Percentiles rank a stretch among this genome's conserved stretches.
Conservation (phyloP, 2,888 invertebrate species). For the Melanargia galathea region DNA sequence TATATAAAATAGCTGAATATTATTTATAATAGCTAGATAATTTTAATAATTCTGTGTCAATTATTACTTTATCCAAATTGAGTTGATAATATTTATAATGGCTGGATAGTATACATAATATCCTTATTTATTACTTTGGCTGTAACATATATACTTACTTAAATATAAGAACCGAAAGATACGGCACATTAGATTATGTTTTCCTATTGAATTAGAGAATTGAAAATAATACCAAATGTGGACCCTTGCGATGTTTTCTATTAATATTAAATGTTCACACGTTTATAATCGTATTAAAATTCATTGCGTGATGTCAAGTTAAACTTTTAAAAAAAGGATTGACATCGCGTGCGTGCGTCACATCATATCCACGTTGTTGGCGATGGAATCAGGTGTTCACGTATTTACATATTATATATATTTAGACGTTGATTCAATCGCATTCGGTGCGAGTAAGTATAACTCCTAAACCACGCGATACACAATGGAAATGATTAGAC, state of each 20-base stretch:
- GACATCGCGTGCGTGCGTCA: background rate
- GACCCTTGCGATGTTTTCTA: too few species aligned
- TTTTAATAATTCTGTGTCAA: too few species aligned
- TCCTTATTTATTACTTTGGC: too few species aligned
- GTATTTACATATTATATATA: background rate
- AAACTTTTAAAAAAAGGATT: background rate
- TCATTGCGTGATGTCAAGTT: background rate
- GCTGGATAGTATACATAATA: too few species aligned
- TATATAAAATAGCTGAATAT: too few species aligned
- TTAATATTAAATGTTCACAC: background rate
- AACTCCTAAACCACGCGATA: background rate
- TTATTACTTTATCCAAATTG: too few species aligned
- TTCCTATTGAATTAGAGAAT: background rate
- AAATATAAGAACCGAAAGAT: too few species aligned
- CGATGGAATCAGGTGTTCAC: background rate
- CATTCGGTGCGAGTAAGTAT: background rate
- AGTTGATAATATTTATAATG: too few species aligned
- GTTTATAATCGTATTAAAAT: background rate
- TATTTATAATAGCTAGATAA: too few species aligned
- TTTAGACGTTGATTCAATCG: background rate
- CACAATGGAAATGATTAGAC: background rate
- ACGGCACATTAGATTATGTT: too few species aligned
- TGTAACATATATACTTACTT: too few species aligned
- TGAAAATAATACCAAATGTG: background rate
- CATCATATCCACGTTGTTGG: background rate